Conservation (phyloP, 2,113 vertebrate species). For the Agapornis roseicollis region DNA sequence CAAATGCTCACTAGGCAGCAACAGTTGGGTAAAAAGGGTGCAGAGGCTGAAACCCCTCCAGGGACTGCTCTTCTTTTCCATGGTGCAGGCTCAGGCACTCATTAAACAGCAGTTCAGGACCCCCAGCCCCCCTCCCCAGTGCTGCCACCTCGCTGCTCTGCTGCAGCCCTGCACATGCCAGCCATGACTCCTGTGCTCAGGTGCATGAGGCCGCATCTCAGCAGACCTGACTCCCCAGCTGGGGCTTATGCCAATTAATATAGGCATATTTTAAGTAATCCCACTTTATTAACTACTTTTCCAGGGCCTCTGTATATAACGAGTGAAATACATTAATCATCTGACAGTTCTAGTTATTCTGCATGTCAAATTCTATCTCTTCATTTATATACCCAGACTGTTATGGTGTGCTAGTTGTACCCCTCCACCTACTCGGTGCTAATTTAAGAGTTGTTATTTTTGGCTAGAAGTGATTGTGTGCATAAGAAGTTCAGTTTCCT, state of each 20-base stretch:
- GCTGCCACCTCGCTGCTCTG: not conserved
- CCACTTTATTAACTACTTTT: not conserved
- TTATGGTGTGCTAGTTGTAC: not conserved
- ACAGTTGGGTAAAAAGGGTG: fast-evolving
- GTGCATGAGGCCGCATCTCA: fast-evolving
- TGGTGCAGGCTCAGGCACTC: fast-evolving
- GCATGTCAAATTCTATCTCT: not conserved
- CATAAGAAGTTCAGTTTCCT: not conserved
- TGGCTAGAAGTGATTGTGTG: not conserved
- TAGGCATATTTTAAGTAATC: not conserved
- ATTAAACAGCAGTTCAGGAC: not conserved
- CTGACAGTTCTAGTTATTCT: slow-evolving; percentile 19
- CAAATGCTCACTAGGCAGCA: not conserved
- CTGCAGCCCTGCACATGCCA: fast-evolving
- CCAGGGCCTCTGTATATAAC: not conserved
- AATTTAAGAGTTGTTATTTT: slow-evolving; percentile 35
- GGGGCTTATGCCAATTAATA: not conserved
- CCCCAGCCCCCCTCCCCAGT: not conserved
- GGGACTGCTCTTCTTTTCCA: not conserved
- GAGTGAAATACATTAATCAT: not conserved
- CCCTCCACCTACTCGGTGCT: slow-evolving; percentile 14
- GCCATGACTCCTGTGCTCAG: fast-evolving
- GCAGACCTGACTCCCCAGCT: not conserved
- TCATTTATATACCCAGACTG: not conserved
- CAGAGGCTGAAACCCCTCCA: not conserved